Evolutionary conservation across 2,797 vertebrate species (phyloP).

Genomic region (Cossypha niveicapilla): DNA sequence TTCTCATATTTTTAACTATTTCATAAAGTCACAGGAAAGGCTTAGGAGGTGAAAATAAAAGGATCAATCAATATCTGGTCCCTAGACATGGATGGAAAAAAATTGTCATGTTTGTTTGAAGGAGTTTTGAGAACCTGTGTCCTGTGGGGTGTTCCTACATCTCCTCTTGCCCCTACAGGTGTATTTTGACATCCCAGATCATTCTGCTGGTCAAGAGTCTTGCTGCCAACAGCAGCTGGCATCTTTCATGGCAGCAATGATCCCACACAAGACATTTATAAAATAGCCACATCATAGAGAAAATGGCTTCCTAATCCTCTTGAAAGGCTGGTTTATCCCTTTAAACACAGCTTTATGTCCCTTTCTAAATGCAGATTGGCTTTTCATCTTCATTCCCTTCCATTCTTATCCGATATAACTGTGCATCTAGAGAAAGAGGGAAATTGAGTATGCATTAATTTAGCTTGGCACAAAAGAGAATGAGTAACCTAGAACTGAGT

Average conservation of each 20-base stretch:
- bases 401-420: neutral
- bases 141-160: neutral
- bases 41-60: neutral
- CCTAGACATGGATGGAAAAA: neutral
- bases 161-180: neutral
- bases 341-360: neutral
- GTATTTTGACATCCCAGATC: neutral
- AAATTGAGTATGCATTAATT: neutral
- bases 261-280: neutral
- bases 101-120: neutral
- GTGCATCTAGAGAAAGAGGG: neutral
- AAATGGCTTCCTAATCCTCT: neutral
- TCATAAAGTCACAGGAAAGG: neutral
- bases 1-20: neutral
- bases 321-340: neutral
- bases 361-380: neutral
- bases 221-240: neutral
- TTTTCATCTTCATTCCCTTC: constrained; percentile 5
- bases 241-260: neutral
- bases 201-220: neutral
- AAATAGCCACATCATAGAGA: neutral
- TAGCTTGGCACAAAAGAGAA: neutral
- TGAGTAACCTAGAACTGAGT: neutral
- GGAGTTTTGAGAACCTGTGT: neutral
- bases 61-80: neutral